Evolutionary conservation across 2,888 invertebrate genomes (phyloP).

Genomic region (Drosophila borborema): DNA sequence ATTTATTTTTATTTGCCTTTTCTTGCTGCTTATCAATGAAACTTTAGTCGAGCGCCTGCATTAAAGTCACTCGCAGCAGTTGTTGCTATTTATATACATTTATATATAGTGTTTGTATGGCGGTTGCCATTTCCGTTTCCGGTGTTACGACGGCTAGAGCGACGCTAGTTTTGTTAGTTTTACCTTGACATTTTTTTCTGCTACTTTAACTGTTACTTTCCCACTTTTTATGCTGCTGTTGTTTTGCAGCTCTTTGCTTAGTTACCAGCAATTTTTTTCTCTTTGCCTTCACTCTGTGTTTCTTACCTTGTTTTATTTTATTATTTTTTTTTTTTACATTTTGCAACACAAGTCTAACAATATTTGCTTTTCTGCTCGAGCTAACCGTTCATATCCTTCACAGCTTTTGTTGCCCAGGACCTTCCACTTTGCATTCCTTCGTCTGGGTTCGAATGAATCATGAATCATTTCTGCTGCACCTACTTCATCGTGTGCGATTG

Average conservation of each 20-base stretch:
- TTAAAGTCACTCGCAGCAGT: slow-evolving; percentile 45
- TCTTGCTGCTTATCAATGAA: slow-evolving; percentile 66
- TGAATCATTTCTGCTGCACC: slow-evolving; percentile 72
- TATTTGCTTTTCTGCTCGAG: slow-evolving; percentile 70
- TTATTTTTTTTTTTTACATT: slow-evolving; percentile 42
- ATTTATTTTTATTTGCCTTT: slow-evolving; percentile 19
- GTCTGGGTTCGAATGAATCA: slow-evolving; percentile 67
- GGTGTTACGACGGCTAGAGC: slow-evolving; percentile 57
- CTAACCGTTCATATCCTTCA: slow-evolving; percentile 37
- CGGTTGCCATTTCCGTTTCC: slow-evolving; percentile 72
- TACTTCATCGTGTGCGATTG: slow-evolving; percentile 34
- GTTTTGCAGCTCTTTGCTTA: slow-evolving; percentile 39
- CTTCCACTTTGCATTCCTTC: slow-evolving; percentile 67
- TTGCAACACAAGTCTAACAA: slow-evolving; percentile 72
- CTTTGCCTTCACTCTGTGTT: slow-evolving; percentile 10
- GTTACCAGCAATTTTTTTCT: slow-evolving; percentile 44
- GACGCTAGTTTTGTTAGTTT: slow-evolving; percentile 67
- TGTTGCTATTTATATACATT: slow-evolving; percentile 23
- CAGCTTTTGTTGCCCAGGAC: slow-evolving; percentile 50
- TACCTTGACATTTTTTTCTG: slow-evolving; percentile 78
- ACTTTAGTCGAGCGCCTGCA: slow-evolving; percentile 39
- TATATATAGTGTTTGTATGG: slow-evolving; percentile 52
- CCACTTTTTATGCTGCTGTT: background rate
- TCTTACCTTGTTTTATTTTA: background rate
- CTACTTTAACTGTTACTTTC: slow-evolving; percentile 37